phyloP scores from a whole-genome alignment of 2,888 invertebrate genomes.

The Ormyrus labotus region DNA sequence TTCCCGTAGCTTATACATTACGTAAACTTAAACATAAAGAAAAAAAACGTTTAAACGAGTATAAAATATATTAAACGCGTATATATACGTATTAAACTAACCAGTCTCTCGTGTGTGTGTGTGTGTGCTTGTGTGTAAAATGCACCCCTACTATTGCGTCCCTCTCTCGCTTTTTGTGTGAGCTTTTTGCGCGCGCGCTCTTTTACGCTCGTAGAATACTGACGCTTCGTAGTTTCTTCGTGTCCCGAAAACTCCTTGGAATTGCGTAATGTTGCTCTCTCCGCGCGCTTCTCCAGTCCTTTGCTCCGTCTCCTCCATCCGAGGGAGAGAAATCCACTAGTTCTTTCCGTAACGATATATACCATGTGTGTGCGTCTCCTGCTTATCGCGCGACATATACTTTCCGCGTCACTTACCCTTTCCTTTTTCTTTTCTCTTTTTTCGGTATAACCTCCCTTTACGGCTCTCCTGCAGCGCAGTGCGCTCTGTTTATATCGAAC shows the following conservation, averaged over 20 bases:
- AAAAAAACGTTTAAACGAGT: neutral
- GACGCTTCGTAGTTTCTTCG: conserved; percentile 26
- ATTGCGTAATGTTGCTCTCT: neutral
- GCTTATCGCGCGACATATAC: neutral
- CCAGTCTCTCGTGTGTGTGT: conserved; percentile 19
- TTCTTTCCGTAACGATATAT: too few relatives aligned
- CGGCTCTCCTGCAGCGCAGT: too few relatives aligned
- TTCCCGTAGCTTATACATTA: conserved; percentile 11
- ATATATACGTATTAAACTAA: conserved; percentile 18
- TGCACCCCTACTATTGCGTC: conserved; percentile 18
- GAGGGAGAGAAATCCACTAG: too few relatives aligned
- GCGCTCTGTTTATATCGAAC: too few relatives aligned
- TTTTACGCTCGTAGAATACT: neutral
- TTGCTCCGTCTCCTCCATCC: neutral
- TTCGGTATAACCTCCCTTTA: neutral
- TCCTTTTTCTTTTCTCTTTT: neutral
- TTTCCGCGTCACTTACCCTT: neutral
- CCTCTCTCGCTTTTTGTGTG: conserved; percentile 43
- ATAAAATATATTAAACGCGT: neutral
- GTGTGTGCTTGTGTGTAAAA: conserved; percentile 2
- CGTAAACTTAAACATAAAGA: conserved; percentile 3
- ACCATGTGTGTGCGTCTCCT: too few relatives aligned
- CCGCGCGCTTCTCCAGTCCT: conserved; percentile 11
- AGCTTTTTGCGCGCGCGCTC: conserved; percentile 38
- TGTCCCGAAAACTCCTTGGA: conserved; percentile 4